Base-by-base conservation (phyloP, 1,140 invertebrate species). In the Bombus consobrinus region DNA sequence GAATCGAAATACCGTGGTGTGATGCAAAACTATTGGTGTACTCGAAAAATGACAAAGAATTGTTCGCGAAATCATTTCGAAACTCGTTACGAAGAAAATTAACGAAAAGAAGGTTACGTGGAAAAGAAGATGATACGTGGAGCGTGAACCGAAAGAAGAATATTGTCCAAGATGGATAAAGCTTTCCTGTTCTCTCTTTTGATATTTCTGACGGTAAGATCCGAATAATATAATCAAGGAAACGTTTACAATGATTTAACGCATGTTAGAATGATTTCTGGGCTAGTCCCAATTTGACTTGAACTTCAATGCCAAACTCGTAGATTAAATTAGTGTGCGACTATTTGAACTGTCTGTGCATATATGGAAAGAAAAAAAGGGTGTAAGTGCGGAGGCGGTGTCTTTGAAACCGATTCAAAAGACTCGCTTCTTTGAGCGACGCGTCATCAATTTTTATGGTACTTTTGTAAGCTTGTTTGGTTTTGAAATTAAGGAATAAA, bases 131-230 rank as follows among this genome's bases (percentile, higher is more conserved):
- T 85, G 83, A 82, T 78, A 57, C 37, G 18, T 41, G 34, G 47
- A 72, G 37, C 73, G 53, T 86, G 80, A 89, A 69, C n/a, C 57
- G 10, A 64, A 37, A 59, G 53, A 72, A 75, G 69, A 88, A 83
- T 47, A 39, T 68, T 77, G 57, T 62, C 79, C 85, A 90, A 87
- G 71, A 90, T 90, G 89, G 78, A 87, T 34, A 79, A 41, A 85
- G 62, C 81, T 47, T 34, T 87, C 59, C 59, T 87, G 57, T 75
- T 81, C 68, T 34, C 72, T 85, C 86, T 90, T 57, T 76, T 89
- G 81, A 83, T 89, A 87, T 87, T 86, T 66, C 69, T 87, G 81
- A 90, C 88, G 89, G 89, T 90, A 89, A 90, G 89, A 75, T 78
- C 2, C 32, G 39, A 74, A 62, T 57, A 47, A 18, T 66, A 34